Conservation (phyloP, 2,113 vertebrate species). For the Petaurus breviceps region DNA sequence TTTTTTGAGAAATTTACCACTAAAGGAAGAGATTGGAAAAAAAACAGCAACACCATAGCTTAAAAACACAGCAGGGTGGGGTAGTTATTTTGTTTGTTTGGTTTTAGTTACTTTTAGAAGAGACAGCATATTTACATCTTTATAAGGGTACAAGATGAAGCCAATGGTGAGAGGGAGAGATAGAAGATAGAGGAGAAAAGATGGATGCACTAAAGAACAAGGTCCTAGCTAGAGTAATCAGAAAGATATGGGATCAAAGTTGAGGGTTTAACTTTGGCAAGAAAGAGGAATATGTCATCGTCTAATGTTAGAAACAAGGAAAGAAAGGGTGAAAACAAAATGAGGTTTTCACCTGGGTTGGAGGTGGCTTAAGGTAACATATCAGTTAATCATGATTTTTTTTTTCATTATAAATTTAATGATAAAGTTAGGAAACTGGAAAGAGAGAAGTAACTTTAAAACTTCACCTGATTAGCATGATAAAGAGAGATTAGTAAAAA, state of each 20-base stretch:
- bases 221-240: neutral
- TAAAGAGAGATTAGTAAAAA: no score
- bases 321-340: neutral
- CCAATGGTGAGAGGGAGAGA: neutral
- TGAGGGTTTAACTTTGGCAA: neutral
- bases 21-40: neutral
- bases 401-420: neutral
- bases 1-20: neutral
- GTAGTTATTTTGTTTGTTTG: neutral
- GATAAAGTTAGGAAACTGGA: neutral
- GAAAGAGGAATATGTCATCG: neutral
- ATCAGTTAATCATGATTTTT: neutral
- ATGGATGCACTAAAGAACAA: neutral
- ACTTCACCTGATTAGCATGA: no score
- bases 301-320: neutral
- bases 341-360: no score
- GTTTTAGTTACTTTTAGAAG: neutral
- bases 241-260: neutral
- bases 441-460: neutral
- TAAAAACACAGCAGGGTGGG: neutral
- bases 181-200: neutral
- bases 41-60: neutral
- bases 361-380: neutral
- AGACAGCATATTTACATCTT: neutral
- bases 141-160: neutral